These are phyloP conservation scores for Buathra laborator DNA, from an alignment of 2,888 invertebrate species.

Conservation along the genomic window DNA sequence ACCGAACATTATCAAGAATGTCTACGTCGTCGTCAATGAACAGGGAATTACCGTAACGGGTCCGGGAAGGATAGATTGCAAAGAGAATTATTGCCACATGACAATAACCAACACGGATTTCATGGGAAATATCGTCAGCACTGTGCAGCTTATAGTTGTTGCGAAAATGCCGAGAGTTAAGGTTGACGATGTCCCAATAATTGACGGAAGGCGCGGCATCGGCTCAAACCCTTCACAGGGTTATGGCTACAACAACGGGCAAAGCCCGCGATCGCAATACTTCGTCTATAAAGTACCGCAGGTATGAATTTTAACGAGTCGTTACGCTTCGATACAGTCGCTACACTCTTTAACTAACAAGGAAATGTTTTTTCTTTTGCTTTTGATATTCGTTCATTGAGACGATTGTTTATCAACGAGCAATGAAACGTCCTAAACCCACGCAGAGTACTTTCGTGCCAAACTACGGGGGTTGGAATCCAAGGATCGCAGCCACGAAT, in stretches of 20 bases:
- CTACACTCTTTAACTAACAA: conserved; percentile 3
- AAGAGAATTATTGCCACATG: conserved; percentile 73
- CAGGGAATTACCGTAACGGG: conserved; percentile 64
- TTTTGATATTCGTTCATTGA: conserved; percentile 55
- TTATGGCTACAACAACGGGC: conserved; percentile 43
- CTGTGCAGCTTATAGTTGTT: conserved; percentile 74
- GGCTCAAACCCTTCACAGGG: conserved; percentile 55
- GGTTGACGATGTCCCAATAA: conserved; percentile 74
- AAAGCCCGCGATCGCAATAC: conserved; percentile 44
- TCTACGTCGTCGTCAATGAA: conserved; percentile 72
- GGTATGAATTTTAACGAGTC: conserved; percentile 64
- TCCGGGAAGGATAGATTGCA: conserved; percentile 64
- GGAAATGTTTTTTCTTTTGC: conserved; percentile 9
- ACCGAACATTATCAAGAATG: conserved; percentile 70
- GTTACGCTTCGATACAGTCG: background rate
- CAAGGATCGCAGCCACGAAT: conserved; percentile 60
- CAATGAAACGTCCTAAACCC: conserved; percentile 66
- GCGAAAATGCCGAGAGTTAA: conserved; percentile 67
- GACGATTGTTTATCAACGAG: conserved; percentile 68
- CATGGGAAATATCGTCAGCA: conserved; percentile 73
- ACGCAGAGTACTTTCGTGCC: conserved; percentile 61
- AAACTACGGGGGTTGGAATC: conserved; percentile 31
- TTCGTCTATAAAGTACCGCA: conserved; percentile 73
- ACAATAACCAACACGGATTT: conserved; percentile 68
- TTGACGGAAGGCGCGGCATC: conserved; percentile 74